Percentiles rank a stretch among this genome's conserved stretches.
Conservation (phyloP, 1,140 invertebrate species). For the Drosophila littoralis region DNA sequence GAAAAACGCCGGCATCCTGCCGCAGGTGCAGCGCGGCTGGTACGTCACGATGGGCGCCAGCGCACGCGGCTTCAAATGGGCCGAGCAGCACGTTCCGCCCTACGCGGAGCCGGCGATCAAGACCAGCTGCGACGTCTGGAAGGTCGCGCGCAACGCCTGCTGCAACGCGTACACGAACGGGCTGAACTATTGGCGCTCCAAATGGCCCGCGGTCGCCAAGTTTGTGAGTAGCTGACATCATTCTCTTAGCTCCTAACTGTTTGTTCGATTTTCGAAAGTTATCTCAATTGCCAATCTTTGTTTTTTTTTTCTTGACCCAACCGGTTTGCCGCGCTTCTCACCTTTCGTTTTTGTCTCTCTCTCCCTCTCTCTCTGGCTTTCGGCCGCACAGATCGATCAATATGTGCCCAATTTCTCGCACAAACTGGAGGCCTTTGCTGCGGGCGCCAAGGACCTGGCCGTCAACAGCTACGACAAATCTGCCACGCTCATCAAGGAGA, state of each 20-base stretch:
- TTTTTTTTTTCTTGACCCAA: slow-evolving; percentile 22
- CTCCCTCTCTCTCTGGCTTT: slow-evolving; percentile 36
- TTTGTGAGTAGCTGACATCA: slow-evolving; percentile 85
- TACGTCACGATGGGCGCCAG: slow-evolving; percentile 86
- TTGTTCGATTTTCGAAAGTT: slow-evolving; percentile 9
- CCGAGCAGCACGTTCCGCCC: slow-evolving; percentile 88
- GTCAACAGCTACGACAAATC: slow-evolving; percentile 85
- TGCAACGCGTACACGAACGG: slow-evolving; percentile 85
- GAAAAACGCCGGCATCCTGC: slow-evolving; percentile 87
- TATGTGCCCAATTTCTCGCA: slow-evolving; percentile 89
- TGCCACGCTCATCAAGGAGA: slow-evolving; percentile 87
- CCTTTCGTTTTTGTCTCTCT: slow-evolving; percentile 6
- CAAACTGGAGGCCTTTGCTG: slow-evolving; percentile 85
- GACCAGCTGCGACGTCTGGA: slow-evolving; percentile 86
- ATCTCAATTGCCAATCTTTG: not conserved
- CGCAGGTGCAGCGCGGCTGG: slow-evolving; percentile 87
- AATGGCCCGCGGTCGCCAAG: slow-evolving; percentile 87
- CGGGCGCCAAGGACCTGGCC: slow-evolving; percentile 84
- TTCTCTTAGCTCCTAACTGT: slow-evolving; percentile 12
- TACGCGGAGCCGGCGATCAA: slow-evolving; percentile 88
- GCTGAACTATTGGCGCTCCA: slow-evolving; percentile 85
- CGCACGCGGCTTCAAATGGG: slow-evolving; percentile 86
- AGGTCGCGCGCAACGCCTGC: slow-evolving; percentile 85
- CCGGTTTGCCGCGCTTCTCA: slow-evolving; percentile 50
- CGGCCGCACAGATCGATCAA: slow-evolving; percentile 86